Evolutionary conservation across 2,113 vertebrate genomes (phyloP), one percentile per base, ranked within the genome.

Genomic region (Sarotherodon lohbergeri): DNA sequence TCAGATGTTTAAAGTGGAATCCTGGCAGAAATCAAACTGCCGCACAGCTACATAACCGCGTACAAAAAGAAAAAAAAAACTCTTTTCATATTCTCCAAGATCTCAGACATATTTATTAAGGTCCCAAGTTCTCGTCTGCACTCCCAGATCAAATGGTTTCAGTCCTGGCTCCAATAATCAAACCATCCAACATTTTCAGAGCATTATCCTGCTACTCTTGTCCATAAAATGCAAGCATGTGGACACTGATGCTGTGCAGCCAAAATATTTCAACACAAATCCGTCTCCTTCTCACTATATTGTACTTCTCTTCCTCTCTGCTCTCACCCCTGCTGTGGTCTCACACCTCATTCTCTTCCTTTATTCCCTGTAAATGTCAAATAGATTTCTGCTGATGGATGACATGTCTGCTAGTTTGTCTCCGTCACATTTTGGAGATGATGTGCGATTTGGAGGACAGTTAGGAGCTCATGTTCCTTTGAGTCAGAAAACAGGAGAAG

Each of bases 401-500:
- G 86, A 90, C 59, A 80, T 83, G 83, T 71, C 19, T 9, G 24
- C 76, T 48, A 61, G 54, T 83, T 84, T 88, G 83, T 88, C 86
- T 90, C 86, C 56, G 78, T 92, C 87, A 61, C 57, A 63, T 86
- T 59, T 68, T 13, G 81, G 24, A 84, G 85, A 82, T 71, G 91
- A 90, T 73, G 80, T 84, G 85, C 86, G 79, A 90, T 90, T 89
- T 87, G 82, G 82, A 81, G 86, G 91, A 88, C 54, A 66, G 79
- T 86, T 76, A n/a, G 54, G 80, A 68, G 89, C 86, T 93, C 86
- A 85, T 48, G 79, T 90, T 92, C 48, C 80, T 93, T 91, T 89
- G 85, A 90, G 83, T 88, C 43, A 29, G 87, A 90, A 89, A 94
- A 94, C 57, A 86, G 80, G 85, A 93, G 84, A 93, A 90, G 90